Conservation (phyloP, 2,888 invertebrate species). For the Marasmarcha lunaedactyla region DNA sequence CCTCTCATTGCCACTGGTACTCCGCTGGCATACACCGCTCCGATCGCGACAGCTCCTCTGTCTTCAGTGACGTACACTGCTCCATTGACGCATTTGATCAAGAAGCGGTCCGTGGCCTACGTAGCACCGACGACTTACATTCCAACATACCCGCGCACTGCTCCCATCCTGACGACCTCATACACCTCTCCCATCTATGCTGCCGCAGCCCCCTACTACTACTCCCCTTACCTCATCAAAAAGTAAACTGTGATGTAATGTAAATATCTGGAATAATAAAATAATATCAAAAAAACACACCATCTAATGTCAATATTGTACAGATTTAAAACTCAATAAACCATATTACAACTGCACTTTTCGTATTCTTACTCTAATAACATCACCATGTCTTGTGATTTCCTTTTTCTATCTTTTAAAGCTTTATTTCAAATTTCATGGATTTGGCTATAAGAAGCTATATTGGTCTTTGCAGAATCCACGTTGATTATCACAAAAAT, state of each 20-base stretch:
- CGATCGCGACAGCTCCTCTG: neutral
- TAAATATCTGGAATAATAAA: too few species aligned
- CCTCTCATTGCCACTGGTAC: neutral
- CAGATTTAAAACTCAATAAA: too few species aligned
- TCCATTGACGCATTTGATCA: conserved; percentile 12
- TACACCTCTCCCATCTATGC: neutral
- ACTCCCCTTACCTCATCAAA: conserved; percentile 1
- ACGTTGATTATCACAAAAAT: too few species aligned
- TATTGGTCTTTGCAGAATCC: too few species aligned
- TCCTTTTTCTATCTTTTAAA: too few species aligned
- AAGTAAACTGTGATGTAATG: neutral
- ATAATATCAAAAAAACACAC: too few species aligned
- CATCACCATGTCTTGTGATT: too few species aligned
- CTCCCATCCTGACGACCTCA: neutral
- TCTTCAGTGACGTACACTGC: conserved; percentile 10
- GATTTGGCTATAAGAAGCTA: too few species aligned
- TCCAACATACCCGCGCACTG: neutral
- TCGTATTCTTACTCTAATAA: too few species aligned
- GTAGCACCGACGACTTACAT: neutral
- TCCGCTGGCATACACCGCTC: neutral
- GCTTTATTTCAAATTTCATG: too few species aligned
- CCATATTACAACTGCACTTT: too few species aligned
- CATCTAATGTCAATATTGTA: too few species aligned
- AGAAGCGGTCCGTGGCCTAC: neutral
- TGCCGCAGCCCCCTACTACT: neutral